These are phyloP conservation scores for Idaea aversata DNA, from an alignment of 2,888 invertebrate species.

Conservation along the genomic window DNA sequence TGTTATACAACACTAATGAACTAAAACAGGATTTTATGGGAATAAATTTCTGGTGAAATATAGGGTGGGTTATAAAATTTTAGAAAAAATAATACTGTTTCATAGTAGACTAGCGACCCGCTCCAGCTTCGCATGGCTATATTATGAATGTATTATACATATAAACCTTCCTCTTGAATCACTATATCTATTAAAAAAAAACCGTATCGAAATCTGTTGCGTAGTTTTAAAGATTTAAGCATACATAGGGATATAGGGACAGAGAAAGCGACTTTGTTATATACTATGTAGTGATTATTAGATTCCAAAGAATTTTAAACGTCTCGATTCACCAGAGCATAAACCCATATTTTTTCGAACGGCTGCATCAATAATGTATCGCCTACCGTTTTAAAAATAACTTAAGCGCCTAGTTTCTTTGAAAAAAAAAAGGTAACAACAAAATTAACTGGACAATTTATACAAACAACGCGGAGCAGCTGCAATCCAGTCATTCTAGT, in stretches of 20 bases:
- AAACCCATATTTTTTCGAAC: neutral
- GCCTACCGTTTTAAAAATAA: neutral
- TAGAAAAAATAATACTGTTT: too few species aligned
- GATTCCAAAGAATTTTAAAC: too few species aligned
- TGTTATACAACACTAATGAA: slow-evolving; percentile 30
- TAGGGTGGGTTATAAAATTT: neutral
- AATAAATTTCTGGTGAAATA: slow-evolving; percentile 6
- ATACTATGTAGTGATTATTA: too few species aligned
- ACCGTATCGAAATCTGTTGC: too few species aligned
- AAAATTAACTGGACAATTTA: neutral
- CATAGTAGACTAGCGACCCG: too few species aligned
- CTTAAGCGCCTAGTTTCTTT: slow-evolving; percentile 3
- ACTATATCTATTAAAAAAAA: too few species aligned
- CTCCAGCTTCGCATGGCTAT: too few species aligned
- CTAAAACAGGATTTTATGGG: slow-evolving; percentile 14
- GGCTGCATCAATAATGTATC: neutral
- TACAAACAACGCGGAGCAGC: neutral
- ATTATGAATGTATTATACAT: too few species aligned
- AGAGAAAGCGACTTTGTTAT: too few species aligned
- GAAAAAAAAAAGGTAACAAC: neutral
- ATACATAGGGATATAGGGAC: too few species aligned
- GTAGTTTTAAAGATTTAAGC: too few species aligned
- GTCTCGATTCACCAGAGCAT: neutral
- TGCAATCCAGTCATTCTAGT: slow-evolving; percentile 6
- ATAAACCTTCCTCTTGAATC: too few species aligned